A percentile compares a stretch with the other conserved stretches of the same genome.
phyloP scores from a whole-genome alignment of 2,888 invertebrate genomes.

The Erannis defoliaria region DNA sequence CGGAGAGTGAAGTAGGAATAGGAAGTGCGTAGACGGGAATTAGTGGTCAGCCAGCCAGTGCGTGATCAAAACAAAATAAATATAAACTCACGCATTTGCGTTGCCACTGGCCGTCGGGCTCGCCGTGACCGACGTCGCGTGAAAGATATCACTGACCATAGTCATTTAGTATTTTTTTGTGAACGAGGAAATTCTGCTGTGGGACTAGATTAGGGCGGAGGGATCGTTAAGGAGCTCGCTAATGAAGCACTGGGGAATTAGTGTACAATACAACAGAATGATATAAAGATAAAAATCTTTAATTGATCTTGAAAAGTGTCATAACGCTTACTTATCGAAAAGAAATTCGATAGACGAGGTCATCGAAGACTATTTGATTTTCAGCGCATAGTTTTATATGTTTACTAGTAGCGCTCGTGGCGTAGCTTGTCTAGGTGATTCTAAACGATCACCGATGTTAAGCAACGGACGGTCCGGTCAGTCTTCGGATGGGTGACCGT shows the following conservation, averaged over 20 bases:
- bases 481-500: too few relatives aligned
- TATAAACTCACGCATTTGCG: conserved; percentile 63
- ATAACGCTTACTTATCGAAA: background rate
- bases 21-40: conserved; percentile 61
- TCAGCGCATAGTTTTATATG: too few relatives aligned
- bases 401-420: too few relatives aligned
- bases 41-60: conserved; percentile 57
- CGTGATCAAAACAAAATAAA: conserved; percentile 68
- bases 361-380: background rate
- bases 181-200: conserved; percentile 12
- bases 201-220: conserved; percentile 10
- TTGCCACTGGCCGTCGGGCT: conserved; percentile 53
- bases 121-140: conserved; percentile 35
- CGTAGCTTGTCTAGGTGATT: too few relatives aligned
- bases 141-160: conserved; percentile 42
- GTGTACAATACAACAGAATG: too few relatives aligned
- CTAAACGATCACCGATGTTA: too few relatives aligned
- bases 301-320: too few relatives aligned
- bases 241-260: conserved; percentile 3
- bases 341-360: background rate
- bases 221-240: conserved; percentile 17
- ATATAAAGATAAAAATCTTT: background rate
- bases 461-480: too few relatives aligned
- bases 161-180: conserved; percentile 32
- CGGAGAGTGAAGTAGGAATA: conserved; percentile 59